A percentile compares a stretch with the other conserved stretches of the same genome.
Conservation (phyloP, 2,888 invertebrate species). For the Synanthedon vespiformis region DNA sequence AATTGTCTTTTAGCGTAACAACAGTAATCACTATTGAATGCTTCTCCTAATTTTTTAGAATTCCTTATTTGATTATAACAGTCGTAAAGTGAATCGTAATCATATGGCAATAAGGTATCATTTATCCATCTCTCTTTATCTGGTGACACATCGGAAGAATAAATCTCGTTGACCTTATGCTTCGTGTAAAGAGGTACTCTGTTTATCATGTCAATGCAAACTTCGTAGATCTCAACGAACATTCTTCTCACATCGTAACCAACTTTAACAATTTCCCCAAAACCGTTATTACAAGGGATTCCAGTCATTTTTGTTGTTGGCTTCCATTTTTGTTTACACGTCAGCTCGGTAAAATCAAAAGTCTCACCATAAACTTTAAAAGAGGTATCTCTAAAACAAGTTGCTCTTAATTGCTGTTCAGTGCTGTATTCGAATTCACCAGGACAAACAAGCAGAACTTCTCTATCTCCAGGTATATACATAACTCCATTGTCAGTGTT, state of each 20-base stretch:
- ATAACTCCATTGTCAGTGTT: constrained; percentile 14
- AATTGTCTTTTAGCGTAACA: constrained; percentile 33
- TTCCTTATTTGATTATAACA: constrained; percentile 17
- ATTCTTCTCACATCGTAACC: constrained; percentile 13
- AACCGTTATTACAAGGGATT: constrained; percentile 11
- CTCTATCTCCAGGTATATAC: constrained; percentile 15
- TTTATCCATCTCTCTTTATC: constrained; percentile 15
- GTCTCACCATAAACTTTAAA: constrained; percentile 14
- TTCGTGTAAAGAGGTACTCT: constrained; percentile 23
- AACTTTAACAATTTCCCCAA: constrained; percentile 21
- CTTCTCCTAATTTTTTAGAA: constrained; percentile 10
- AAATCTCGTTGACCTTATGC: constrained; percentile 12
- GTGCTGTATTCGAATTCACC: constrained; percentile 14
- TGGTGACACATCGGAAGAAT: constrained; percentile 11
- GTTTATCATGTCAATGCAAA: constrained; percentile 23
- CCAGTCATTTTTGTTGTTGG: constrained; percentile 13
- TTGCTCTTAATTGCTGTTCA: constrained; percentile 9
- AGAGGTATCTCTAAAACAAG: constrained; percentile 18
- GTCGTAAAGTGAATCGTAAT: constrained; percentile 24
- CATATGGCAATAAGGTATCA: constrained; percentile 10
- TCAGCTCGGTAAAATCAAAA: constrained; percentile 22
- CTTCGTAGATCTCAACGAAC: constrained; percentile 22
- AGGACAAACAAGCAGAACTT: constrained; percentile 24
- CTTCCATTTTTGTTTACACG: constrained; percentile 19
- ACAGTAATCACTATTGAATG: constrained; percentile 15